Conservation (phyloP, 2,888 invertebrate species). For the Teleiodes luculella region DNA sequence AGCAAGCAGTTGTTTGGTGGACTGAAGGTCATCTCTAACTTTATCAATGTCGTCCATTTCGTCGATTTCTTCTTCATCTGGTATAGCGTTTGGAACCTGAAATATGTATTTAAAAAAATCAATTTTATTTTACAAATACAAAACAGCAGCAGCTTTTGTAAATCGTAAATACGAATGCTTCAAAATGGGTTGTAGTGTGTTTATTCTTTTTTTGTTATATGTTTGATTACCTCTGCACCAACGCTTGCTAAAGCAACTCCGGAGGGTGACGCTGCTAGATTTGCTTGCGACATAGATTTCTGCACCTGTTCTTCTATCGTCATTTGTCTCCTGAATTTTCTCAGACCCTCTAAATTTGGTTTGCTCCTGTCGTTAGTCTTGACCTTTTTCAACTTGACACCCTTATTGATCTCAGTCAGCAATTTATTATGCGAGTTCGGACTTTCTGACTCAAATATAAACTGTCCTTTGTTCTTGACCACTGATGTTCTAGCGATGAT, state of each 20-base stretch:
- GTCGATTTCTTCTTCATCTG: slow-evolving; percentile 84
- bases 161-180: no score
- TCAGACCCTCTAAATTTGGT: slow-evolving; percentile 88
- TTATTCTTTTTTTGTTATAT: no score
- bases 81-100: slow-evolving; percentile 39
- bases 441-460: slow-evolving; percentile 92
- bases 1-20: slow-evolving; percentile 93
- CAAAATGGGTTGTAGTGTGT: no score
- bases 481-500: slow-evolving; percentile 77
- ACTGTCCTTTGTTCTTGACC: slow-evolving; percentile 86
- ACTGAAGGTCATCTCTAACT: slow-evolving; percentile 92
- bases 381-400: slow-evolving; percentile 85
- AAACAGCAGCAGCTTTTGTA: no score
- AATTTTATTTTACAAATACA: no score
- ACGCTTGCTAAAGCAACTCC: slow-evolving; percentile 46
- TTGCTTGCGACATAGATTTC: slow-evolving; percentile 86
- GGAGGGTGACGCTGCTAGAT: slow-evolving; percentile 75
- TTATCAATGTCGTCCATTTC: slow-evolving; percentile 95
- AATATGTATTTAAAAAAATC: slow-evolving; percentile 14
- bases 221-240: background rate
- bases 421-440: slow-evolving; percentile 87
- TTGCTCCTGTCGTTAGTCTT: slow-evolving; percentile 92
- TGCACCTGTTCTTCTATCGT: slow-evolving; percentile 94
- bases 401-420: slow-evolving; percentile 88
- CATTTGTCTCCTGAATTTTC: slow-evolving; percentile 92